Conservation (phyloP, 2,797 vertebrate genomes). For the Pseudochirops cupreus region DNA sequence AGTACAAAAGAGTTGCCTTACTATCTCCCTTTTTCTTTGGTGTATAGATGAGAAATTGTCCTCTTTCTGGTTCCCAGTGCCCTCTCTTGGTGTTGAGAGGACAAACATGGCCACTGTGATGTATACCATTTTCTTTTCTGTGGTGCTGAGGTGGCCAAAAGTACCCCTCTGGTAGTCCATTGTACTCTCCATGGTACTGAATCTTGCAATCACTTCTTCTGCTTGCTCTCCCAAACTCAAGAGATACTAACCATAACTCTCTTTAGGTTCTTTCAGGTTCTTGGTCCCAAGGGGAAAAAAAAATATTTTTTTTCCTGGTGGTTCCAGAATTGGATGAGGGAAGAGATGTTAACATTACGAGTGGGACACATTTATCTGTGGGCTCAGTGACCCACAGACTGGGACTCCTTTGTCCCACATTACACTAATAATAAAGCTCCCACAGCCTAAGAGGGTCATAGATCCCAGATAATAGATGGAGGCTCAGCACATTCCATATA, state of each 20-base stretch:
- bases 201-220: conserved; percentile 66
- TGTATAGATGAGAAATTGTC: conserved; percentile 1
- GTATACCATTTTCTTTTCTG: conserved; percentile 41
- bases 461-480: conserved; percentile 58
- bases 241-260: conserved; percentile 29
- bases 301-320: conserved; percentile 25
- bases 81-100: conserved; percentile 60
- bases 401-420: conserved; percentile 63
- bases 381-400: conserved; percentile 47
- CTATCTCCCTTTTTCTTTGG: conserved; percentile 17
- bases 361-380: conserved; percentile 51
- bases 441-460: conserved; percentile 48
- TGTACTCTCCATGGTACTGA: conserved; percentile 84
- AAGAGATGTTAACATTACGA: conserved; percentile 53
- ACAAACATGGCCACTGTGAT: conserved; percentile 50
- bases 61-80: conserved; percentile 50
- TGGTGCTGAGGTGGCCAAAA: conserved; percentile 73
- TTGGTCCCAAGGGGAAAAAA: conserved; percentile 12
- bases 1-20: conserved; percentile 73
- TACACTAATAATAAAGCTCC: conserved; percentile 57
- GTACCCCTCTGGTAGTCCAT: conserved; percentile 75
- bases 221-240: conserved; percentile 52
- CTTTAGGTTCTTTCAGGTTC: background rate
- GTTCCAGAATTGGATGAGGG: conserved; percentile 15
- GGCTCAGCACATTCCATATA: conserved; percentile 50